Percentiles rank a stretch among this genome's conserved stretches.
phyloP scores from a whole-genome alignment of 1,140 invertebrate species.

The Neotoxoptera formosana region DNA sequence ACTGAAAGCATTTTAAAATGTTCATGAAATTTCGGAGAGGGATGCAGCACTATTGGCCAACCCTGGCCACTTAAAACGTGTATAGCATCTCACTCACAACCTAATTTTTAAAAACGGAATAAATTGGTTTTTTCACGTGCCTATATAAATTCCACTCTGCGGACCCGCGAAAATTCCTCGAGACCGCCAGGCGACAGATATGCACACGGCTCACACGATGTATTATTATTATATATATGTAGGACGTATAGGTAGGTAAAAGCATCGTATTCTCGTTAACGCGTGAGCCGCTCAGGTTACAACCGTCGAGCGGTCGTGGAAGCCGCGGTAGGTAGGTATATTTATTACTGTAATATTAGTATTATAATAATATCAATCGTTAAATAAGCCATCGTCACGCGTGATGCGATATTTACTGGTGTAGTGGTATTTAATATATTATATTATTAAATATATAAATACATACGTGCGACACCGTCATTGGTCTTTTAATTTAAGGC shows the following conservation, averaged over 20 bases:
- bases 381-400: slow-evolving; percentile 1
- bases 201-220: not conserved
- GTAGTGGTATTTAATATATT: no score
- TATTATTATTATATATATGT: not conserved
- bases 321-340: not conserved
- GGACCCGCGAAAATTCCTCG: not conserved
- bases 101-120: not conserved
- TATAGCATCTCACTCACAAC: not conserved
- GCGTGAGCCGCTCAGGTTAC: not conserved
- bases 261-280: not conserved
- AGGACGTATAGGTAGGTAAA: not conserved
- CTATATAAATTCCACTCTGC: not conserved
- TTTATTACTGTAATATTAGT: not conserved
- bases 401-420: not conserved
- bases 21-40: not conserved
- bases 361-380: slow-evolving; percentile 3
- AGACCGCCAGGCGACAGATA: not conserved
- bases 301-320: not conserved
- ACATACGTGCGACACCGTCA: not conserved
- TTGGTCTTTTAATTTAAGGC: not conserved
- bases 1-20: not conserved
- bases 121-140: not conserved
- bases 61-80: no score
- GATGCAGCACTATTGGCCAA: no score
- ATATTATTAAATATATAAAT: not conserved